Percentiles rank a stretch among this genome's conserved stretches.
These are phyloP conservation scores for Nothoprocta perdicaria DNA, from an alignment of 2,113 vertebrate species.

Conservation along the genomic window DNA sequence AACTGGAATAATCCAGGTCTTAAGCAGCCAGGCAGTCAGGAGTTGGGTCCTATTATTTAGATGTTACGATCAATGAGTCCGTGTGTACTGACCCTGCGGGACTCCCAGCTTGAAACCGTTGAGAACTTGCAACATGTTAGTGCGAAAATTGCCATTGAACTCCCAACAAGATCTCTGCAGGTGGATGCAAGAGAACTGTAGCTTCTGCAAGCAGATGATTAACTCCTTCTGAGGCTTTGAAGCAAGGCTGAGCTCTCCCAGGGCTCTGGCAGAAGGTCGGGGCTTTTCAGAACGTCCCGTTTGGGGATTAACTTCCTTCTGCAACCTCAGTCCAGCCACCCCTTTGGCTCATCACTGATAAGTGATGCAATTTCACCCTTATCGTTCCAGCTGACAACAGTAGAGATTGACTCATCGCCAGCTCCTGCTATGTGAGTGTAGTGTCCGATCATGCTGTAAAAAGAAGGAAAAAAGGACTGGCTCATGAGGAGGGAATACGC, in stretches of 20 bases:
- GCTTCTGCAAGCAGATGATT: background rate
- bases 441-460: background rate
- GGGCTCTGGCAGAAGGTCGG: background rate
- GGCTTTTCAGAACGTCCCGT: background rate
- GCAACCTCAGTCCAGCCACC: background rate
- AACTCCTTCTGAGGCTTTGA: background rate
- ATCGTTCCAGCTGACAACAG: conserved; percentile 10
- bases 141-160: background rate
- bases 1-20: conserved; percentile 16
- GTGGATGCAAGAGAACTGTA: background rate
- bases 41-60: conserved; percentile 13
- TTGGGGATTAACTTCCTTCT: background rate
- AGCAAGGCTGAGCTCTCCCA: background rate
- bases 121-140: background rate
- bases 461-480: background rate
- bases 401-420: background rate
- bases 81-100: background rate
- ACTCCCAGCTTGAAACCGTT: background rate
- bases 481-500: background rate
- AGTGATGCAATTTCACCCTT: background rate
- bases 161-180: background rate
- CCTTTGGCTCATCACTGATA: background rate
- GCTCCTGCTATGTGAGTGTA: background rate
- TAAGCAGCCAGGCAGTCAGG: conserved; percentile 23
- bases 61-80: background rate